These are phyloP conservation scores for Cricetomys ansorgei DNA, from an alignment of 2,113 vertebrate species.

Conservation along the genomic window DNA sequence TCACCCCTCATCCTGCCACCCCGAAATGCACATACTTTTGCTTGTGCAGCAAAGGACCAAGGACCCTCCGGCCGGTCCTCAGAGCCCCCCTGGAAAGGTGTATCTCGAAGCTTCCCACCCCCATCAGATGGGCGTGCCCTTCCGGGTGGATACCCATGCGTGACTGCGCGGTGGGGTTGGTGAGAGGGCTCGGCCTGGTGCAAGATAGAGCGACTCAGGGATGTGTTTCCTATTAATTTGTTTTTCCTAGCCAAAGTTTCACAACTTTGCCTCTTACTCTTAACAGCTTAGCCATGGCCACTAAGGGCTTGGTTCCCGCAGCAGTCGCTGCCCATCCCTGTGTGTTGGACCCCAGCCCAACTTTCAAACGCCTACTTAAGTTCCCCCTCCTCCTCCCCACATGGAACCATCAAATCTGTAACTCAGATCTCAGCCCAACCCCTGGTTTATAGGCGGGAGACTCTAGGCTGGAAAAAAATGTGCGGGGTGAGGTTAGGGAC, in stretches of 20 bases:
- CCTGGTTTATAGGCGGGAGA: background rate
- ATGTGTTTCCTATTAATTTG: too few species aligned
- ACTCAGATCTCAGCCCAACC: background rate
- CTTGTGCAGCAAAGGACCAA: background rate
- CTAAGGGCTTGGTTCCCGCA: background rate
- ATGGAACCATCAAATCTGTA: background rate
- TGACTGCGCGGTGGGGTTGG: background rate
- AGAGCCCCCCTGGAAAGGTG: background rate
- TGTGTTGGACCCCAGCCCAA: background rate
- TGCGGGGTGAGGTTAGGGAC: background rate
- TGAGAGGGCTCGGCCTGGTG: background rate
- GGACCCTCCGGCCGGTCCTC: accelerated
- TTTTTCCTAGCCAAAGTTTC: background rate
- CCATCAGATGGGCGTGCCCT: background rate
- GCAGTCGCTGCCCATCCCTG: background rate
- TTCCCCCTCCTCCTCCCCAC: background rate
- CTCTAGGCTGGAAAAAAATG: background rate
- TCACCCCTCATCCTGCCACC: background rate
- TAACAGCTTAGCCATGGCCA: too few species aligned
- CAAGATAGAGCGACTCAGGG: background rate
- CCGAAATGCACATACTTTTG: background rate
- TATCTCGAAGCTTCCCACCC: background rate
- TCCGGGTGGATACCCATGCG: accelerated
- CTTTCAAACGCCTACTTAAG: background rate
- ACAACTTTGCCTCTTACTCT: background rate